Conservation (phyloP, 92 coral and sea anemone species). For the Porites divaricata region DNA sequence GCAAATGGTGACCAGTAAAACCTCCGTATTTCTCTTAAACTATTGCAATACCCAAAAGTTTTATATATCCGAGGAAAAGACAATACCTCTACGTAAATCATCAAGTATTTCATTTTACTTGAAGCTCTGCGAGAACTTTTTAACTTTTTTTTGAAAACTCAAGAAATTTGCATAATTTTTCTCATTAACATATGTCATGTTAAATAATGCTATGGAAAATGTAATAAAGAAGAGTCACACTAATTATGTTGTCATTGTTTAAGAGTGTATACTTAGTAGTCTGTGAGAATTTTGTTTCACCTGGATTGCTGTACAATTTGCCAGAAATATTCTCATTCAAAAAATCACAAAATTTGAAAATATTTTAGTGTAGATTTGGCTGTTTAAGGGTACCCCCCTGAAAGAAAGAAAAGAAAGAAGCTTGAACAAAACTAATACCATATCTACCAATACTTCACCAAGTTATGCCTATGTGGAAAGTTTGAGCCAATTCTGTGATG, state of each 20-base stretch:
- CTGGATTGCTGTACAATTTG: conserved; percentile 6
- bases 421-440: conserved; percentile 17
- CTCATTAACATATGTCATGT: neutral
- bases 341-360: conserved; percentile 3
- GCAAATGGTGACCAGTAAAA: neutral
- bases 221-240: neutral
- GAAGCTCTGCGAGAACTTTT: conserved; percentile 23
- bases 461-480: conserved; percentile 15
- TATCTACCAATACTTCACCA: conserved; percentile 21
- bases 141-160: neutral
- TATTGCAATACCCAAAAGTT: neutral
- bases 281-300: neutral
- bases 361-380: conserved; percentile 1
- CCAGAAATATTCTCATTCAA: conserved; percentile 10
- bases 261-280: conserved; percentile 4
- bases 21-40: neutral
- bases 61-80: conserved; percentile 8
- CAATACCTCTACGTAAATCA: neutral
- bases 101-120: conserved; percentile 8
- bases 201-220: neutral
- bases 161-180: neutral
- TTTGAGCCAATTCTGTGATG: conserved; percentile 16
- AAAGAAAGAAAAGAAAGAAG: conserved; percentile 1
- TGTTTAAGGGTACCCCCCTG: conserved; percentile 9
- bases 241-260: neutral